Evolutionary conservation across 1,140 invertebrate genomes (phyloP).

Genomic region (Brachionus rubens): DNA sequence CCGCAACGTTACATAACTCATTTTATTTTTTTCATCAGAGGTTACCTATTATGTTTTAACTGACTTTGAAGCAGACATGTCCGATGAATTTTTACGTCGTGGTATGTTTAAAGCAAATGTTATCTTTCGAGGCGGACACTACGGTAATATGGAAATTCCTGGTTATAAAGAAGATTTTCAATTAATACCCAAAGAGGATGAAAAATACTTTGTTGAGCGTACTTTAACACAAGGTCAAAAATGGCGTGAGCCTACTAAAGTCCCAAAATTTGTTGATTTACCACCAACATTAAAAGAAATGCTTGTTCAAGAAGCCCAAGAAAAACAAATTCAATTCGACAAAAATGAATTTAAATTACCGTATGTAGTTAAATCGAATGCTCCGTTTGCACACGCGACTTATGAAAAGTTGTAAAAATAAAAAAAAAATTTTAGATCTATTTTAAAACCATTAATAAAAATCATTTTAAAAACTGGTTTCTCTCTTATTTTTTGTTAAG

Average conservation of each 20-base stretch:
- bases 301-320: constrained; percentile 4
- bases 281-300: constrained; percentile 44
- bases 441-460: too few relatives aligned
- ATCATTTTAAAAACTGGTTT: too few relatives aligned
- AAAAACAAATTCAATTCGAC: constrained; percentile 34
- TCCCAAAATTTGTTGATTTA: constrained; percentile 18
- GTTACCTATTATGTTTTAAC: constrained; percentile 43
- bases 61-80: constrained; percentile 36
- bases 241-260: constrained; percentile 36
- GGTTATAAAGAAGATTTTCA: constrained; percentile 45
- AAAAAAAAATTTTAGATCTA: neutral
- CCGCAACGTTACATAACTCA: neutral
- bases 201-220: constrained; percentile 2
- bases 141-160: constrained; percentile 36
- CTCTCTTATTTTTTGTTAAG: neutral
- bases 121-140: constrained; percentile 26
- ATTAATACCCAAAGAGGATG: constrained; percentile 26
- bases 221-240: constrained; percentile 13
- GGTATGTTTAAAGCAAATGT: constrained; percentile 37
- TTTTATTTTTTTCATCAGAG: neutral
- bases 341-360: constrained; percentile 26
- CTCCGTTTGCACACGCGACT: neutral
- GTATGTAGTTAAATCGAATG: neutral
- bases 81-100: constrained; percentile 33
- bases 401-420: constrained; percentile 30